A percentile compares a stretch with the other conserved stretches of the same genome.
Conservation (phyloP, 2,888 invertebrate species). For the Cremastinae sp. region DNA sequence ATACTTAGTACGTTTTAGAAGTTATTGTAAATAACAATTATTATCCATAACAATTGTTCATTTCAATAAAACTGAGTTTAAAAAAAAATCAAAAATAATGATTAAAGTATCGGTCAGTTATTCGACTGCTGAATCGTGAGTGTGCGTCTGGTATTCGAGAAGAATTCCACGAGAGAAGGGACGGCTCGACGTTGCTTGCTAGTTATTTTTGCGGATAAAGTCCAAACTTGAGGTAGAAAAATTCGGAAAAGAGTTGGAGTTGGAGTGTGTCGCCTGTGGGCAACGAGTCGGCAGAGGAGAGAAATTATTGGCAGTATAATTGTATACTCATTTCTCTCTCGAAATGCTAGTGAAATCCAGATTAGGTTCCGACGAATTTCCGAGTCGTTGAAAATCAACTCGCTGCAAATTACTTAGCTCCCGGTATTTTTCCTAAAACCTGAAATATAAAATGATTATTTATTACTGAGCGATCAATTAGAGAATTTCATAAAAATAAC, state of each 20-base stretch:
- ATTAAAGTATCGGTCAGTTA: constrained; percentile 7
- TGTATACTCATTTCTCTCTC: constrained; percentile 62
- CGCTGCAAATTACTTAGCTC: constrained; percentile 79
- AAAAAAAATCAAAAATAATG: not conserved
- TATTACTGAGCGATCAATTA: too few relatives aligned
- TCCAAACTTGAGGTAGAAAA: constrained; percentile 72
- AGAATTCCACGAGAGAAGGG: constrained; percentile 8
- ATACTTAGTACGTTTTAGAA: too few relatives aligned
- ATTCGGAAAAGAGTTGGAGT: constrained; percentile 67
- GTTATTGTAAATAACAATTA: too few relatives aligned
- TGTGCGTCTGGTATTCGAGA: constrained; percentile 46
- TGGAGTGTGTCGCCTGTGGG: constrained; percentile 59
- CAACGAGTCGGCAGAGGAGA: constrained; percentile 66
- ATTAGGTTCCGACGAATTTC: constrained; percentile 55
- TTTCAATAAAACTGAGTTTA: not conserved
- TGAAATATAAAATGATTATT: constrained; percentile 64
- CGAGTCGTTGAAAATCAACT: constrained; percentile 58
- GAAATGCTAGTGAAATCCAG: constrained; percentile 61
- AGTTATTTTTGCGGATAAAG: constrained; percentile 55
- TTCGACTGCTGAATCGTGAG: constrained; percentile 32
- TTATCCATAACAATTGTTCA: not conserved
- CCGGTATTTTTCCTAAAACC: constrained; percentile 81
- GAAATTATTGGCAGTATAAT: constrained; percentile 69
- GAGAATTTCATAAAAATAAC: too few relatives aligned
- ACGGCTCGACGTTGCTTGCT: constrained; percentile 28